Conservation (phyloP, 2,113 vertebrate genomes). For the Halichoerus grypus region DNA sequence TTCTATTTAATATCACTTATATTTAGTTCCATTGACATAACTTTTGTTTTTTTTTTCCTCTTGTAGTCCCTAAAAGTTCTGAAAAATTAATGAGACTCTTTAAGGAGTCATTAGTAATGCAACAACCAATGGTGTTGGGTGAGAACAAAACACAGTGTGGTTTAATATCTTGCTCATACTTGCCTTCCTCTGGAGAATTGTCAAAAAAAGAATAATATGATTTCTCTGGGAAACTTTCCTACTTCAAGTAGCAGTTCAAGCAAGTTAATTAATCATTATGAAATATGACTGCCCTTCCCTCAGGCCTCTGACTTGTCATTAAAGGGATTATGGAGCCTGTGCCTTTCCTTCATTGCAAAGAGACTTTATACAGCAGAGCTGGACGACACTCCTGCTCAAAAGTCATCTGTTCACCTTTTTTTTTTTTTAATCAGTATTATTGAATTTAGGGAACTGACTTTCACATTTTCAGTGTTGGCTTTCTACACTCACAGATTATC, state of each 20-base stretch:
- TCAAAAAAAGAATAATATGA: not conserved
- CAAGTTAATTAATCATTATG: conserved; percentile 58
- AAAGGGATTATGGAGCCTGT: conserved; percentile 10
- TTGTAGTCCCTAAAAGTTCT: conserved; percentile 22
- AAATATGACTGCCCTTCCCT: conserved; percentile 61
- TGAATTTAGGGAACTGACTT: not conserved
- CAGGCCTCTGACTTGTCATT: conserved; percentile 23
- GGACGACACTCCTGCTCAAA: not conserved
- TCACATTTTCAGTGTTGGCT: not conserved
- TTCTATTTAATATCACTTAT: not conserved
- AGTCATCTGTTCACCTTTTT: not conserved
- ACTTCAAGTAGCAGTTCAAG: conserved; percentile 22
- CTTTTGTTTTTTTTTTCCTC: conserved; percentile 3
- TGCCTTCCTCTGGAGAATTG: conserved; percentile 68
- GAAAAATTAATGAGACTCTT: conserved; percentile 33
- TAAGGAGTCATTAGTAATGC: not conserved
- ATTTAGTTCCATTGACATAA: not conserved
- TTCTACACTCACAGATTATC: not conserved
- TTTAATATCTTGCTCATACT: conserved; percentile 61
- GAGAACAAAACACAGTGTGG: conserved; percentile 31
- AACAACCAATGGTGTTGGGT: not conserved
- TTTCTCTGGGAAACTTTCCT: conserved; percentile 72
- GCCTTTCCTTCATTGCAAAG: not conserved
- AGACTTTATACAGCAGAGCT: not conserved
- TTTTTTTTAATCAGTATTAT: not conserved